Evolutionary conservation across 2,797 vertebrate species (phyloP).

Genomic region (Acanthis flammea): DNA sequence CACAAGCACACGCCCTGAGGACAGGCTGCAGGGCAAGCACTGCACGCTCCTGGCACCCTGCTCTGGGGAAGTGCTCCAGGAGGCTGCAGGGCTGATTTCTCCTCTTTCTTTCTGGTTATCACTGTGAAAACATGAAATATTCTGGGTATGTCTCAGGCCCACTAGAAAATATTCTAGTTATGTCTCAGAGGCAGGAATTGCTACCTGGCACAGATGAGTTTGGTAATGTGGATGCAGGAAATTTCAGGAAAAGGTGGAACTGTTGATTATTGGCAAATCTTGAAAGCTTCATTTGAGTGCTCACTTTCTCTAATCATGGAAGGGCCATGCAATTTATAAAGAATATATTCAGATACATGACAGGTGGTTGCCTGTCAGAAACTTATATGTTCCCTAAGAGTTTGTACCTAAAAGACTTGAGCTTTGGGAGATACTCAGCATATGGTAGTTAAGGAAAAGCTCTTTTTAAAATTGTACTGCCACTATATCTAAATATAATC

Average conservation of each 20-base stretch:
- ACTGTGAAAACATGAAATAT: neutral
- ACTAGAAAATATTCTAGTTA: neutral
- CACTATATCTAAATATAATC: conserved; percentile 47
- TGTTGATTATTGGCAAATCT: neutral
- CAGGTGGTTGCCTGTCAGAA: conserved; percentile 41
- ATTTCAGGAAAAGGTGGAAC: neutral
- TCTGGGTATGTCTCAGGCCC: neutral
- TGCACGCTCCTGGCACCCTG: neutral
- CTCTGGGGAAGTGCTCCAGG: neutral
- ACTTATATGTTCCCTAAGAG: neutral
- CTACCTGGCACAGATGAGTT: neutral
- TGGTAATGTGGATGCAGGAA: neutral
- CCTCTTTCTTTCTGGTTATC: neutral
- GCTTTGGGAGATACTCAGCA: neutral
- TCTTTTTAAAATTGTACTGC: conserved; percentile 9
- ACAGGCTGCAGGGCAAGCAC: neutral
- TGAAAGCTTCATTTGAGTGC: neutral
- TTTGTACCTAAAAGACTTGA: neutral
- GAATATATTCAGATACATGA: neutral
- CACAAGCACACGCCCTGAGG: neutral
- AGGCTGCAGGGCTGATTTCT: neutral
- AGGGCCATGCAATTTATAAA: neutral
- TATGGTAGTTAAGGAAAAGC: conserved; percentile 40
- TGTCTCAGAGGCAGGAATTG: neutral
- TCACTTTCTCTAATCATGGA: neutral